Evolutionary conservation across 1,140 invertebrate species (phyloP).

Genomic region (Diorhabda elongata): DNA sequence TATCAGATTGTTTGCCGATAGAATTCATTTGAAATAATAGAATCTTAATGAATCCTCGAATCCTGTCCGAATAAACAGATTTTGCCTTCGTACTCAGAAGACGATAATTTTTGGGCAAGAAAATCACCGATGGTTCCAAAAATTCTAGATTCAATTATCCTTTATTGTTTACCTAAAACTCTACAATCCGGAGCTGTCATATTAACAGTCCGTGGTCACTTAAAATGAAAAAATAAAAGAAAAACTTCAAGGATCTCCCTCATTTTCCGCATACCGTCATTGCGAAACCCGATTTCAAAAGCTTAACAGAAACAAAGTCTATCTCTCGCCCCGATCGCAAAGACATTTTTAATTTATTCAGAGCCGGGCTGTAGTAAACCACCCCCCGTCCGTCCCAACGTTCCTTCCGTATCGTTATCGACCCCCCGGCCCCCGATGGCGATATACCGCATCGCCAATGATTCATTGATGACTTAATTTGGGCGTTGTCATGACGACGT

Average conservation of each 20-base stretch:
- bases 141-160: too few species aligned
- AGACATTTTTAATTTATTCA: conserved; percentile 44
- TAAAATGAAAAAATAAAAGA: background rate
- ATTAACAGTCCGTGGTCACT: background rate
- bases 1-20: too few species aligned
- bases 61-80: too few species aligned
- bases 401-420: conserved; percentile 7
- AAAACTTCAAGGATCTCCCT: background rate
- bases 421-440: conserved; percentile 31
- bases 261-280: conserved; percentile 3
- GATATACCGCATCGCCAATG: conserved; percentile 42
- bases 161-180: too few species aligned
- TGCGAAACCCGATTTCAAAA: conserved; percentile 15
- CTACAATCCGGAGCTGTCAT: background rate
- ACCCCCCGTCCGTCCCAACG: conserved; percentile 22
- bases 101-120: too few species aligned
- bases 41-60: too few species aligned
- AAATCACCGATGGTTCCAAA: too few species aligned
- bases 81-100: too few species aligned
- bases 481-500: conserved; percentile 38
- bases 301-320: conserved; percentile 19
- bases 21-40: too few species aligned
- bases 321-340: conserved; percentile 22
- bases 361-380: conserved; percentile 18
- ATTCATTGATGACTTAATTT: conserved; percentile 47